phyloP scores from a whole-genome alignment of 2,888 invertebrate genomes.

The Ophion slaviceki region DNA sequence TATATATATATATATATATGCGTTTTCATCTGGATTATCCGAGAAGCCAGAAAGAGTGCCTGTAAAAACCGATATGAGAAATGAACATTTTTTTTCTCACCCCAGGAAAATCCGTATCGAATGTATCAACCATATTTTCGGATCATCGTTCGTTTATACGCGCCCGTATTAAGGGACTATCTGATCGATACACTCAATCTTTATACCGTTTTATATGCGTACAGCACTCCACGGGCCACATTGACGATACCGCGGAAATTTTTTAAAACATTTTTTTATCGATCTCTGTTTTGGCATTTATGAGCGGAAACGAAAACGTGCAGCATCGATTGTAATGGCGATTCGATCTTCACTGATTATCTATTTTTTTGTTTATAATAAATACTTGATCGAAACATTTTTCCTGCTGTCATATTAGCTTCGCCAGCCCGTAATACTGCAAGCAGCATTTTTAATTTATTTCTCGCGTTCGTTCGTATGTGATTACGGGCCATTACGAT shows the following conservation, averaged over 20 bases:
- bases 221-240: background rate
- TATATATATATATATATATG: no score
- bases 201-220: background rate
- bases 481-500: no score
- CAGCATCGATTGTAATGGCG: no score
- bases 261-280: background rate
- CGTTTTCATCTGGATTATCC: background rate
- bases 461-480: no score
- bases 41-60: constrained; percentile 3
- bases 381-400: no score
- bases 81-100: constrained; percentile 21
- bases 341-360: no score
- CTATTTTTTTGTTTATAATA: no score
- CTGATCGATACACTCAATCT: constrained; percentile 18
- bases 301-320: no score
- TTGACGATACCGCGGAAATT: background rate
- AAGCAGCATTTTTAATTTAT: no score
- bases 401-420: no score
- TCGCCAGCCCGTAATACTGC: no score
- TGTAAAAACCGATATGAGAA: constrained; percentile 36
- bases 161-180: constrained; percentile 18
- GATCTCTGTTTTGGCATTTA: no score
- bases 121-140: constrained; percentile 38
- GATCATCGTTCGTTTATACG: constrained; percentile 33
- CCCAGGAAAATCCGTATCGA: constrained; percentile 5